phyloP scores from a whole-genome alignment of 2,888 invertebrate species.

The Dryobotodes eremita region DNA sequence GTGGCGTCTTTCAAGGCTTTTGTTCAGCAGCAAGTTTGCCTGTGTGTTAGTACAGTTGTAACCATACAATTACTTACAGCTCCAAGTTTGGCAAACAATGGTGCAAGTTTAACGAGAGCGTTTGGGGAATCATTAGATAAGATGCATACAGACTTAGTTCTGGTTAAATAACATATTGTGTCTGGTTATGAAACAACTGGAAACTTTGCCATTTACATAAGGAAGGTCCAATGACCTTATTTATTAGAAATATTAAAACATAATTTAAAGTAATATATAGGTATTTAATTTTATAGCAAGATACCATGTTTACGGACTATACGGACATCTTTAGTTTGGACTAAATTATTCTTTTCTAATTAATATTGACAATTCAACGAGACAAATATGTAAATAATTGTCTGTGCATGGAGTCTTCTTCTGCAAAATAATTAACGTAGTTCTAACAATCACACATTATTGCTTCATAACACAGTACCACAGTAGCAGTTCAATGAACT shows the following conservation, averaged over 20 bases:
- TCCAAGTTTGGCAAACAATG: constrained; percentile 50
- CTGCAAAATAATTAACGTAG: constrained; percentile 7
- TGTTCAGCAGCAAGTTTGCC: constrained; percentile 26
- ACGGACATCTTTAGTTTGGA: too few species aligned
- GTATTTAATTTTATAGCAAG: not conserved
- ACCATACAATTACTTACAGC: constrained; percentile 47
- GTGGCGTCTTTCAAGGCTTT: constrained; percentile 12
- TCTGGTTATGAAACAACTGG: constrained; percentile 14
- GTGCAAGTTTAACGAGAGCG: constrained; percentile 58
- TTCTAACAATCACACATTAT: constrained; percentile 30
- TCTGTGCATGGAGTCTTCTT: not conserved
- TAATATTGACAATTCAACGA: not conserved
- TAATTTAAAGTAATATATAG: not conserved
- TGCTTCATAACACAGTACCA: constrained; percentile 24
- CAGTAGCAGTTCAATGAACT: constrained; percentile 58
- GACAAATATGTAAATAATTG: not conserved
- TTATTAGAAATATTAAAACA: not conserved
- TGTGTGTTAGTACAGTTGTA: constrained; percentile 30
- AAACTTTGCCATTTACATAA: constrained; percentile 16
- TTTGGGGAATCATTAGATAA: constrained; percentile 62
- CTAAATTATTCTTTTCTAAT: too few species aligned
- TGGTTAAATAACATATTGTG: constrained; percentile 22
- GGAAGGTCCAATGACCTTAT: not conserved
- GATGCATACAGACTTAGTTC: constrained; percentile 48
- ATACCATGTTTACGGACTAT: too few species aligned